Percentiles rank a stretch among this genome's conserved stretches.
Conservation (phyloP, 2,113 vertebrate species). For the Arenaria interpres region DNA sequence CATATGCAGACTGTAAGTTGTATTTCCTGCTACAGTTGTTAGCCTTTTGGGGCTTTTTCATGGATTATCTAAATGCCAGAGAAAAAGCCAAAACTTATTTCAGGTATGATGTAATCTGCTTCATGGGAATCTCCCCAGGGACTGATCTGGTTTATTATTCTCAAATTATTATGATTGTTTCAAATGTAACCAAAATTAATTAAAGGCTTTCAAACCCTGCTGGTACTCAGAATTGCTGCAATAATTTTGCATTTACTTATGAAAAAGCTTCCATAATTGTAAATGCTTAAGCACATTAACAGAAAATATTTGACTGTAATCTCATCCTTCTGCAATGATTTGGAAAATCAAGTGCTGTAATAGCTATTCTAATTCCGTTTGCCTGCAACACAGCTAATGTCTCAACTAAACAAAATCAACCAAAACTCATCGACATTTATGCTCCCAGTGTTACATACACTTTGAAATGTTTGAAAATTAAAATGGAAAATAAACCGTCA, state of each 20-base stretch:
- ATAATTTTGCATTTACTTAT: background rate
- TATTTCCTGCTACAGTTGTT: background rate
- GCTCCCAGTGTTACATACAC: background rate
- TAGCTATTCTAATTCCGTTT: background rate
- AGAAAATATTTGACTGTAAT: background rate
- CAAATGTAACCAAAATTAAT: constrained; percentile 3
- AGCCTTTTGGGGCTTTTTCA: background rate
- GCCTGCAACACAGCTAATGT: background rate
- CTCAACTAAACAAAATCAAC: background rate
- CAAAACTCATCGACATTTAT: background rate
- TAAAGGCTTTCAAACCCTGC: background rate
- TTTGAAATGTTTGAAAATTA: background rate
- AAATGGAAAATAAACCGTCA: background rate
- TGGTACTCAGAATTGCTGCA: background rate
- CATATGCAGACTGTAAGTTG: background rate
- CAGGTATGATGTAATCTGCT: background rate
- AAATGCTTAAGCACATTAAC: background rate
- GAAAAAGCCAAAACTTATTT: background rate
- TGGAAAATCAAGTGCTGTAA: background rate
- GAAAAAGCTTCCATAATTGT: background rate
- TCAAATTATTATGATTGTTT: background rate
- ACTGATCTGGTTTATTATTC: background rate
- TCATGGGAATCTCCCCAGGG: background rate
- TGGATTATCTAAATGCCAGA: background rate
- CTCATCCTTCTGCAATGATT: background rate